Base-by-base conservation (phyloP, 2,888 invertebrate genomes). In the Orthosia incerta region DNA sequence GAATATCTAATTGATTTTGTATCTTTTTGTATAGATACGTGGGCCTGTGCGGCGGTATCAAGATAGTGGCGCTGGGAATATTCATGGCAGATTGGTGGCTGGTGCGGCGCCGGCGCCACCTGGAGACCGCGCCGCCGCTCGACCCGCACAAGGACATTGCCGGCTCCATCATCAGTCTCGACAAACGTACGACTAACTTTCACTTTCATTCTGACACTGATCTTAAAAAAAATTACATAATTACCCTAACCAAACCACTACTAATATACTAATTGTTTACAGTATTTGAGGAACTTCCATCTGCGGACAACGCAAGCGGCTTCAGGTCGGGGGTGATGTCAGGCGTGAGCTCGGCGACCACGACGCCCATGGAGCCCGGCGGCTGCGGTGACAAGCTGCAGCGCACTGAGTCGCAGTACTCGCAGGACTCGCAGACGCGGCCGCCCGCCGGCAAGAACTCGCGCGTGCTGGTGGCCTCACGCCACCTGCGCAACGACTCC, bases 41-140 rank as follows among this genome's bases (percentile, higher is more conserved):
- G 66, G 99, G 99, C 39, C 97, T 99, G 15, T 99, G 99, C 91
- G 98, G 98, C 66, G 98, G 98, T 12, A 98, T 99, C 70, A 99
- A 99, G 95, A 97, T 99, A 71, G 96, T 99, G 59, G 99, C 99
- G 0, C 94, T 98, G 73, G 98, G 98, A 13, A 97, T 99, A 89
- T 99, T 99, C 94, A 94, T 98, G 86, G 97, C 98, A 48, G 99
- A 99, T 92, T 99, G 98, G 98, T 98, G 98, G 98, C 95, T 99
- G 64, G 98, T 99, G 66, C 97, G 98, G 65, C 97, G 98, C 86
- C 97, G 98, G 86, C 97, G 97, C 82, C 97, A 97, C 79, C 94
- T 97, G 70, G 97, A 97, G 87, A 97, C 97, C 53, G 94, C 96
- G 81, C 94, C 97, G 78, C 97, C 97, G 66, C 94, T 97, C 63